phyloP scores from a whole-genome alignment of 2,888 invertebrate species.

The Hedya salicella region DNA sequence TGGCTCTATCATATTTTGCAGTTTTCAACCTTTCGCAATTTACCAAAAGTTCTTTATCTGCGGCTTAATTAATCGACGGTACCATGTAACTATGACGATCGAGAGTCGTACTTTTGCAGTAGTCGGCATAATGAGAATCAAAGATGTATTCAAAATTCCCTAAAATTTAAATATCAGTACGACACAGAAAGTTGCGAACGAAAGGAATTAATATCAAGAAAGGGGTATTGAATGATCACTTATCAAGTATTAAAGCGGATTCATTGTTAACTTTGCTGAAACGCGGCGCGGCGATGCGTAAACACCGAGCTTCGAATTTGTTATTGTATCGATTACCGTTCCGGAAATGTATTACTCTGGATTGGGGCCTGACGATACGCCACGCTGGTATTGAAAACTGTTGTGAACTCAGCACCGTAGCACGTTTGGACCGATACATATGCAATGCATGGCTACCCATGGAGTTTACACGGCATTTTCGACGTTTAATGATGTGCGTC shows the following conservation, averaged over 20 bases:
- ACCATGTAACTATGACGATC: neutral
- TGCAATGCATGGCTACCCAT: conserved; percentile 28
- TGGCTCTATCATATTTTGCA: neutral
- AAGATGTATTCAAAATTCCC: too few relatives aligned
- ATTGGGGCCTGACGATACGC: conserved; percentile 23
- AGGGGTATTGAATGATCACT: conserved; percentile 34
- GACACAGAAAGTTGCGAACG: conserved; percentile 1
- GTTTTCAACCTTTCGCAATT: neutral
- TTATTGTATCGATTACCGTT: conserved; percentile 42
- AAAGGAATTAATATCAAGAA: conserved; percentile 20
- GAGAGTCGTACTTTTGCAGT: neutral
- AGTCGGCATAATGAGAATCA: too few relatives aligned
- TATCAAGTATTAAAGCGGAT: conserved; percentile 39
- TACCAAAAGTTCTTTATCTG: neutral
- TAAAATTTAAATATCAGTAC: conserved; percentile 1
- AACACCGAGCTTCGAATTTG: conserved; percentile 40
- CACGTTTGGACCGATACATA: conserved; percentile 21
- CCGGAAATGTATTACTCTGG: conserved; percentile 34
- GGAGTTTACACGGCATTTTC: conserved; percentile 16
- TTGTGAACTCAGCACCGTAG: conserved; percentile 21
- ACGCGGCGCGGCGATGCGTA: conserved; percentile 39
- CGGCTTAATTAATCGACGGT: neutral
- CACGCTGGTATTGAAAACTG: conserved; percentile 29
- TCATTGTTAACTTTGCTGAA: conserved; percentile 39
- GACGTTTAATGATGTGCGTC: neutral